These are phyloP conservation scores for Heteractis magnifica DNA, from an alignment of 92 coral and sea anemone species.

Conservation along the genomic window DNA sequence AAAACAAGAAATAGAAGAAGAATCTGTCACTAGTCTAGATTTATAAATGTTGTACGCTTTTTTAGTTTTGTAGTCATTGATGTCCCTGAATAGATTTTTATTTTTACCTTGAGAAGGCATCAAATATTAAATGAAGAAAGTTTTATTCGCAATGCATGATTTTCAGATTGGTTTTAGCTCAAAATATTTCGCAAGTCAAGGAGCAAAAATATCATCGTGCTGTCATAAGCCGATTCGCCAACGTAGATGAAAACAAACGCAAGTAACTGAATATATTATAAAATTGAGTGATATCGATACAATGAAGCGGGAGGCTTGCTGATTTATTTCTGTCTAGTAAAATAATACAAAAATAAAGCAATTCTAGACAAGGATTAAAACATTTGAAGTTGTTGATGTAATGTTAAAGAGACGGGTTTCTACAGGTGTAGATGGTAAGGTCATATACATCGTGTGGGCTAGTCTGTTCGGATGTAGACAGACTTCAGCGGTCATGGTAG, in stretches of 20 bases:
- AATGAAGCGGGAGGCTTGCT: background rate
- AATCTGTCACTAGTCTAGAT: background rate
- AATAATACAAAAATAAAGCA: conserved; percentile 1
- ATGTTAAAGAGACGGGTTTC: too few species aligned
- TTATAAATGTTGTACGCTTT: too few species aligned
- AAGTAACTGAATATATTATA: too few species aligned
- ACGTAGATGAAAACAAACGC: background rate
- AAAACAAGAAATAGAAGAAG: background rate
- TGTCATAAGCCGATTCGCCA: too few species aligned
- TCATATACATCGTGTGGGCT: too few species aligned
- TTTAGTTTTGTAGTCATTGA: too few species aligned
- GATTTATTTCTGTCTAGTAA: background rate
- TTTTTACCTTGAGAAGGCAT: background rate
- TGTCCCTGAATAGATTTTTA: background rate
- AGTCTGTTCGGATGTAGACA: too few species aligned
- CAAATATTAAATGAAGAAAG: background rate
- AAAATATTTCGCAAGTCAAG: background rate
- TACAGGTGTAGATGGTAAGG: too few species aligned
- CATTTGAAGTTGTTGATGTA: too few species aligned
- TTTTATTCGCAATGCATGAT: background rate
- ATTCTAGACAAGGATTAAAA: background rate
- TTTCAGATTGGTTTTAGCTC: background rate
- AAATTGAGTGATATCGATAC: too few species aligned
- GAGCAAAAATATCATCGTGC: background rate
- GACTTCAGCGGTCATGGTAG: background rate